phyloP scores from a whole-genome alignment of 2,797 vertebrate genomes.

The Lepus oiostolus region DNA sequence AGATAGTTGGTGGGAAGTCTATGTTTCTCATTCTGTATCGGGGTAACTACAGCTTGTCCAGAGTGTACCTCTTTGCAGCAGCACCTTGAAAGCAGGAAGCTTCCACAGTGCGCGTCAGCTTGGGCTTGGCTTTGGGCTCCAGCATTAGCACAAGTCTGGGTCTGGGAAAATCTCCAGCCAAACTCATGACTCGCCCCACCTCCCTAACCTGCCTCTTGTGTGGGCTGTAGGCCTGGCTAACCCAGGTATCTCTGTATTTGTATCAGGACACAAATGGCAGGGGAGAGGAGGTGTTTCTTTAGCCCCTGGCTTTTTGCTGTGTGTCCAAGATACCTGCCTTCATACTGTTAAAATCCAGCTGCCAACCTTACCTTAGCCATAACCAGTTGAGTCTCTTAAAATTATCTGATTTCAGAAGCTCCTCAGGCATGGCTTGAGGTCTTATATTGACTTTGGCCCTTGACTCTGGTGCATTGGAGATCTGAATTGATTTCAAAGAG shows the following conservation, averaged over 20 bases:
- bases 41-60: neutral
- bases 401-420: conserved; percentile 63
- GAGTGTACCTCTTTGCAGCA: neutral
- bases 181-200: neutral
- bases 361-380: conserved; percentile 43
- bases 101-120: neutral
- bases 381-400: conserved; percentile 53
- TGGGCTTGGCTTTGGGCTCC: neutral
- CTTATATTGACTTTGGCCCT: conserved; percentile 56
- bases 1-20: neutral
- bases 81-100: neutral
- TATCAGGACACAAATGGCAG: conserved; percentile 41
- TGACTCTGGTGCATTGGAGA: conserved; percentile 14
- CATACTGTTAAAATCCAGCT: conserved; percentile 27
- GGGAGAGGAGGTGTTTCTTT: conserved; percentile 1
- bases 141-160: conserved; percentile 2
- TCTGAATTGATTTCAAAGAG: conserved; percentile 59
- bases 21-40: neutral
- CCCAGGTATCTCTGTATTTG: conserved; percentile 11
- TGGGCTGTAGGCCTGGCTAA: neutral
- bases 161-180: conserved; percentile 16
- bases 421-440: conserved; percentile 33
- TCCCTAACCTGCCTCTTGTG: conserved; percentile 49
- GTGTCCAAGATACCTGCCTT: neutral
- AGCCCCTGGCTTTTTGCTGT: conserved; percentile 37